Evolutionary conservation across 2,888 invertebrate species (phyloP).

Genomic region (Hyposoter didymator): DNA sequence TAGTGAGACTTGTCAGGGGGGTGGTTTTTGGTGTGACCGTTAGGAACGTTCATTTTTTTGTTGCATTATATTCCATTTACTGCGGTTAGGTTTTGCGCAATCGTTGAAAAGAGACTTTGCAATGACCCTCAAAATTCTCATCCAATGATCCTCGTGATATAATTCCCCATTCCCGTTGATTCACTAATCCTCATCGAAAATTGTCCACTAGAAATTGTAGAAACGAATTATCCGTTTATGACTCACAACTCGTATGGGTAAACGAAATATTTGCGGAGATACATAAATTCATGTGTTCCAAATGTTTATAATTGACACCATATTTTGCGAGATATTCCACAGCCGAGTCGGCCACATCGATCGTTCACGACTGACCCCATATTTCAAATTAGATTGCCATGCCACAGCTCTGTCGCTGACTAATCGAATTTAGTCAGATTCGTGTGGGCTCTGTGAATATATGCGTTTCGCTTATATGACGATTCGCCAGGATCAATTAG

Average conservation of each 20-base stretch:
- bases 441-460: slow-evolving; percentile 13
- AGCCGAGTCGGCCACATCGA: slow-evolving; percentile 21
- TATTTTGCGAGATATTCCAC: slow-evolving; percentile 10
- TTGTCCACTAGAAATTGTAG: background rate
- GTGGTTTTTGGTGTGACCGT: background rate
- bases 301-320: slow-evolving; percentile 1
- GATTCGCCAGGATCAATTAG: slow-evolving; percentile 2
- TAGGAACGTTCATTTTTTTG: background rate
- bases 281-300: slow-evolving; percentile 1
- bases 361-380: slow-evolving; percentile 50
- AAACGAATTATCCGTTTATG: background rate
- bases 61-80: background rate
- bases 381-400: slow-evolving; percentile 63
- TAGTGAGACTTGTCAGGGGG: background rate
- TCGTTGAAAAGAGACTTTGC: background rate
- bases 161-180: background rate
- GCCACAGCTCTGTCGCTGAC: slow-evolving; percentile 52
- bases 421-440: slow-evolving; percentile 60
- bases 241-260: background rate
- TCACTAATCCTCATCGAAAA: background rate
- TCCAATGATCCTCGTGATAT: background rate
- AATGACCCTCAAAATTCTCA: background rate
- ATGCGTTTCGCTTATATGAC: background rate
- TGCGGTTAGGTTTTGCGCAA: background rate
- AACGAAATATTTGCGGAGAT: slow-evolving; percentile 2